Conservation (phyloP, 2,797 vertebrate species). For the Gymnodraco acuticeps region DNA sequence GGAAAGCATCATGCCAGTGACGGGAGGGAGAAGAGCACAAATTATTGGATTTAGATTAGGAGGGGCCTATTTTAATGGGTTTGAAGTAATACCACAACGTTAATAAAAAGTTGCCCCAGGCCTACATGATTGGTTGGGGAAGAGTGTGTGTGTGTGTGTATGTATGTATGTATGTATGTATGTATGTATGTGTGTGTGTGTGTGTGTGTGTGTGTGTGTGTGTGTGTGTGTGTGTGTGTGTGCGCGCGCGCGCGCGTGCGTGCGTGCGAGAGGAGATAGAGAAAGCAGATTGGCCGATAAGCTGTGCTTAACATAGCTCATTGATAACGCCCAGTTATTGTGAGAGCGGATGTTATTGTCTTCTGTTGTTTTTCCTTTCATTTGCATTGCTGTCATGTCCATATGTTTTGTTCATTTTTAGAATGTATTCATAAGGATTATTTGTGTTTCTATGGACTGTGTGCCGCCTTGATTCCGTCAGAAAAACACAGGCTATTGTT, state of each 20-base stretch:
- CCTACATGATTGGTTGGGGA: constrained; percentile 34
- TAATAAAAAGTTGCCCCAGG: constrained; percentile 78
- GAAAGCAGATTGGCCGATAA: constrained; percentile 58
- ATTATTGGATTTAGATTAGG: constrained; percentile 88
- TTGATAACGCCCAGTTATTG: constrained; percentile 46
- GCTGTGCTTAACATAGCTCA: constrained; percentile 46
- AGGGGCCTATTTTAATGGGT: constrained; percentile 80
- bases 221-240: constrained; percentile 17
- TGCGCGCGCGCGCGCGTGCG: background rate
- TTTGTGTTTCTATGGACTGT: background rate
- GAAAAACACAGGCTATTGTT: background rate
- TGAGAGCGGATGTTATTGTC: constrained; percentile 39
- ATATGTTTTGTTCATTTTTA: constrained; percentile 32
- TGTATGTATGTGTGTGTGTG: constrained; percentile 27
- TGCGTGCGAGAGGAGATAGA: constrained; percentile 5
- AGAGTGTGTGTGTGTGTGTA: constrained; percentile 25
- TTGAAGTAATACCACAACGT: constrained; percentile 77
- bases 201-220: constrained; percentile 9
- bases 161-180: background rate
- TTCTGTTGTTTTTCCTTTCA: constrained; percentile 1
- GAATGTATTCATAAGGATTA: constrained; percentile 1
- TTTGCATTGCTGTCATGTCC: background rate
- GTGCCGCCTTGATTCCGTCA: background rate
- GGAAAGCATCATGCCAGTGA: constrained; percentile 66
- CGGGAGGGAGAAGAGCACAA: constrained; percentile 75